These are phyloP conservation scores for Eupithecia vulgata DNA, from an alignment of 2,888 invertebrate species.

Conservation along the genomic window DNA sequence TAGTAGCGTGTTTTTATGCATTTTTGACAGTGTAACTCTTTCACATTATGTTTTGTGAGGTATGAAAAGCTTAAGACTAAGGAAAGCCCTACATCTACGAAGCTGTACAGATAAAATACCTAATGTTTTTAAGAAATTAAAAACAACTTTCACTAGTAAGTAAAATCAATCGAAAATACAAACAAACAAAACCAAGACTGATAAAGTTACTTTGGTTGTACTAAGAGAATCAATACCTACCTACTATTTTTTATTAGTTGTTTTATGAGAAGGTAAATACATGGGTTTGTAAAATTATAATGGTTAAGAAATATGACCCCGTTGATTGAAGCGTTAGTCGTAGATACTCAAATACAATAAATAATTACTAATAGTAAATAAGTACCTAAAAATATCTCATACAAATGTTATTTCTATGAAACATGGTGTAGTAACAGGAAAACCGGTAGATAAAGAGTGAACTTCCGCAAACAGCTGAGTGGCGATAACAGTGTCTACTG, in stretches of 20 bases:
- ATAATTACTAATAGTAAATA: not conserved
- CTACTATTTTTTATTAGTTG: too few species aligned
- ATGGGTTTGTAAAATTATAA: not conserved
- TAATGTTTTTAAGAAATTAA: too few species aligned
- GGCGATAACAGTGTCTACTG: slow-evolving; percentile 23
- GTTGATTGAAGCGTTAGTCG: not conserved
- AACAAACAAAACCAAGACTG: too few species aligned
- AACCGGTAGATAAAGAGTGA: slow-evolving; percentile 53
- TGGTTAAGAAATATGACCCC: not conserved
- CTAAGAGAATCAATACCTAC: too few species aligned
- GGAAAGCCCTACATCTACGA: too few species aligned
- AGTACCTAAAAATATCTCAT: not conserved
- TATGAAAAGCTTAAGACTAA: too few species aligned
- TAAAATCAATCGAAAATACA: too few species aligned
- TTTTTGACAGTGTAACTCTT: not conserved
- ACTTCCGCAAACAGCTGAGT: slow-evolving; percentile 66
- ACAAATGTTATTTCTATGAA: not conserved
- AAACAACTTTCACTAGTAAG: too few species aligned
- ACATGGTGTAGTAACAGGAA: slow-evolving; percentile 49
- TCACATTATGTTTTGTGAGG: too few species aligned
- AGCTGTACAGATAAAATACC: too few species aligned
- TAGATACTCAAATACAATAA: not conserved
- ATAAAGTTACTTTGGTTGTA: too few species aligned
- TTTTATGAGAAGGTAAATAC: too few species aligned
- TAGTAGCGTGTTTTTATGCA: not conserved